Evolutionary conservation across 2,113 vertebrate species (phyloP).

Genomic region (Saguinus midas): DNA sequence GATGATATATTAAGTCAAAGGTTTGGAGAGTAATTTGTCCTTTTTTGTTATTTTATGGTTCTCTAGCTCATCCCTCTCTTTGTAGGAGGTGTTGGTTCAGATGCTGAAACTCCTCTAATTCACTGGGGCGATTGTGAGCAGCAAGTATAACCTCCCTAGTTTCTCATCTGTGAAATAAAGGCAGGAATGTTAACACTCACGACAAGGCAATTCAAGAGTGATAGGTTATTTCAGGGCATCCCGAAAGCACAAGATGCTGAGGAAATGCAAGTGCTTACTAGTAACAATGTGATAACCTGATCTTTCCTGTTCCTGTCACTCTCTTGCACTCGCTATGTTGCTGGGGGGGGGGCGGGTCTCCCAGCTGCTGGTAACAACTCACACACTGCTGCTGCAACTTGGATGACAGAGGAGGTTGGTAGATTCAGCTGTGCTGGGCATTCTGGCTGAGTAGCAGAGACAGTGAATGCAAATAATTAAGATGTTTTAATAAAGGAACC

Average conservation of each 20-base stretch:
- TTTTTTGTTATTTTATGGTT: conserved; percentile 6
- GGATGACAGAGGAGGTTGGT: background rate
- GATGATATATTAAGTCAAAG: background rate
- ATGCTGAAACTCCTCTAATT: background rate
- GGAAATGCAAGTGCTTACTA: background rate
- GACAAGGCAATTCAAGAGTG: background rate
- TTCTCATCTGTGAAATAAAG: conserved; percentile 31
- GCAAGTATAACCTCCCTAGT: background rate
- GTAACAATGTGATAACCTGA: background rate
- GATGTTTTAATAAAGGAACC: background rate
- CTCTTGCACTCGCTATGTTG: background rate
- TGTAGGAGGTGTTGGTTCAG: background rate
- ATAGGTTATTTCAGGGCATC: background rate
- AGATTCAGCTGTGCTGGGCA: background rate
- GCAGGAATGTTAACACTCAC: background rate
- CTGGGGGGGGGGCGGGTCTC: background rate
- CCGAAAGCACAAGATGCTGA: background rate
- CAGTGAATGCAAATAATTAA: background rate
- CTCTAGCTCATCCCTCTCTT: background rate
- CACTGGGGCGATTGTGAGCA: background rate
- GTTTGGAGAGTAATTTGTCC: background rate
- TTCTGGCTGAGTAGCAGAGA: background rate
- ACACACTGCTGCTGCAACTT: conserved; percentile 44
- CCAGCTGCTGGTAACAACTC: background rate
- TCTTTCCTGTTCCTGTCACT: background rate